Evolutionary conservation across 2,888 invertebrate genomes (phyloP).

Genomic region (Eudasyphora cyanicolor): DNA sequence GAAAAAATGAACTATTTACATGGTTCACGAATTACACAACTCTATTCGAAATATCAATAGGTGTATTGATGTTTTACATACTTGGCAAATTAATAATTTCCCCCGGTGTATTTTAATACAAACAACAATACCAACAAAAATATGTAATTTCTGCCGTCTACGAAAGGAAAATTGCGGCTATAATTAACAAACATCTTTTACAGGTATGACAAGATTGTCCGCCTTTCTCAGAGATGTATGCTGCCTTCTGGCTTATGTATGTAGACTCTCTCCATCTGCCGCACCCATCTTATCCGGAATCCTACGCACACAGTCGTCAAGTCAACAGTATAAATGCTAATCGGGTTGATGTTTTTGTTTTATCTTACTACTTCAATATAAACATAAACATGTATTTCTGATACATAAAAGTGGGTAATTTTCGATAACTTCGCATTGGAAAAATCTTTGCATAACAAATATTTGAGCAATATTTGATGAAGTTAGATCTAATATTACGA

Average conservation of each 20-base stretch:
- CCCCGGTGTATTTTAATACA: background rate
- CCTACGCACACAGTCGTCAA: too few species aligned
- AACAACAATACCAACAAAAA: background rate
- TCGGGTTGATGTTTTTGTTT: background rate
- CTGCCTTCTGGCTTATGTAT: background rate
- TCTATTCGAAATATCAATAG: too few species aligned
- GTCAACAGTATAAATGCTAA: background rate
- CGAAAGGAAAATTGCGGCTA: background rate
- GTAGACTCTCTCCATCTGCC: background rate
- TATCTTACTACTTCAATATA: background rate
- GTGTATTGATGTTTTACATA: too few species aligned
- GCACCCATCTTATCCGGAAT: too few species aligned
- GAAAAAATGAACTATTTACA: too few species aligned
- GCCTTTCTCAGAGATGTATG: too few species aligned
- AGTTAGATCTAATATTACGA: too few species aligned
- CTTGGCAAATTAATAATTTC: background rate
- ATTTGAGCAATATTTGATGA: too few species aligned
- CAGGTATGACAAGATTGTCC: background rate
- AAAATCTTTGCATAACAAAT: too few species aligned
- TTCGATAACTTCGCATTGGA: too few species aligned
- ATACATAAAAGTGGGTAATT: too few species aligned
- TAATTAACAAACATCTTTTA: constrained; percentile 7
- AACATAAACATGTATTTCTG: background rate
- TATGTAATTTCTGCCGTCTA: background rate
- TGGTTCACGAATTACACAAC: too few species aligned